Conservation (phyloP, 2,797 vertebrate species). For the Protosalanx chinensis region DNA sequence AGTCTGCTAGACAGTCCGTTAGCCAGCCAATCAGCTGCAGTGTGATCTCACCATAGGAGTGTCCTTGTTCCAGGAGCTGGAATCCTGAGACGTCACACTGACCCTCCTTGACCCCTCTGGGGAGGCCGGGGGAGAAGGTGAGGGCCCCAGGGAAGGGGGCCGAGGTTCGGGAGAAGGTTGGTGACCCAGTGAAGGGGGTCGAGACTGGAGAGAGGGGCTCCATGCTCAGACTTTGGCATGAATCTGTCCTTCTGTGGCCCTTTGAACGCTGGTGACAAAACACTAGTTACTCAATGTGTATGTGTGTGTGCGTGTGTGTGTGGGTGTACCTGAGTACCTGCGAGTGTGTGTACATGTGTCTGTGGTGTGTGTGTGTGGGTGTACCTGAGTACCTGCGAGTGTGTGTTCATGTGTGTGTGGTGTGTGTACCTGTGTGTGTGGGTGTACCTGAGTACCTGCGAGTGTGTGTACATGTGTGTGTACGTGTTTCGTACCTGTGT, state of each 20-base stretch:
- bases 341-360: not conserved
- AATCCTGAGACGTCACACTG: slow-evolving; percentile 62
- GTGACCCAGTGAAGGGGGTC: slow-evolving; percentile 28
- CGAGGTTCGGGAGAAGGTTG: slow-evolving; percentile 43
- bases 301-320: not conserved
- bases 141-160: slow-evolving; percentile 27
- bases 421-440: not conserved
- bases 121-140: slow-evolving; percentile 42
- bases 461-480: not conserved
- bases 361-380: not conserved
- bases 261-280: slow-evolving; percentile 52
- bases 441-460: no score
- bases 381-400: no score
- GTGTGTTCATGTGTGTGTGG: slow-evolving; percentile 1
- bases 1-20: no score
- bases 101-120: slow-evolving; percentile 62
- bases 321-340: not conserved
- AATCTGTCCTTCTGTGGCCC: slow-evolving; percentile 67
- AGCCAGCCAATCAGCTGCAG: no score
- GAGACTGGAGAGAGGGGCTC: slow-evolving; percentile 59
- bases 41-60: slow-evolving; percentile 57
- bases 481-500: not conserved
- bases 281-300: not conserved
- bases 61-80: slow-evolving; percentile 47
- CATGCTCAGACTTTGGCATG: slow-evolving; percentile 62